A percentile compares a stretch with the other conserved stretches of the same genome.
phyloP scores from a whole-genome alignment of 2,113 vertebrate species.

The human (Homo sapiens) region DNA sequence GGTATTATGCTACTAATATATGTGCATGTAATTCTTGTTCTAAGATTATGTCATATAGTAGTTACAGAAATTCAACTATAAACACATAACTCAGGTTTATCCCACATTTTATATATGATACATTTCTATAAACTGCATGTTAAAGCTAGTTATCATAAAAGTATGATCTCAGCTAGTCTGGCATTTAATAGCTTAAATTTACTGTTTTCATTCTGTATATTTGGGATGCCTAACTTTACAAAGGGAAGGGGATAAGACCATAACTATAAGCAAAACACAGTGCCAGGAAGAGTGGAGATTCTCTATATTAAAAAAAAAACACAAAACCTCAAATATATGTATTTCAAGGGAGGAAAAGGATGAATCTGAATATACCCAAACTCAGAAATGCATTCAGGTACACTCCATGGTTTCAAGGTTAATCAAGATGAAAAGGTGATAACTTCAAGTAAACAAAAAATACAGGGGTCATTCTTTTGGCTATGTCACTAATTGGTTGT shows the following conservation, averaged over 20 bases:
- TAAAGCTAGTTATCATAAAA: neutral
- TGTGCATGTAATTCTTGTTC: neutral
- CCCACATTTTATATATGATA: neutral
- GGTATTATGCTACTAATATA: neutral
- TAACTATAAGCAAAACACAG: neutral
- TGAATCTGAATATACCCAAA: neutral
- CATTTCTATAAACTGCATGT: neutral
- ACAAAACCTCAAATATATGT: neutral
- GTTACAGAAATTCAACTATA: neutral
- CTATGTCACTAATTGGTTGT: neutral
- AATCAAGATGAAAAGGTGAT: neutral
- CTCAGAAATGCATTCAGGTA: conserved; percentile 9
- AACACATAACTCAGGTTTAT: neutral
- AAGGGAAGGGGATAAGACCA: neutral
- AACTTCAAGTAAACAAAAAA: neutral
- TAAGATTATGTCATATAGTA: neutral
- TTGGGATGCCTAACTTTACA: neutral
- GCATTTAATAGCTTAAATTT: neutral
- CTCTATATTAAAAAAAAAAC: conserved; percentile 35
- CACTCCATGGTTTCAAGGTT: neutral
- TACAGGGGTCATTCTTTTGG: neutral
- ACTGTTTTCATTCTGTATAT: neutral
- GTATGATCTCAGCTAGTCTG: neutral
- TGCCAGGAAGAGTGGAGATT: neutral
- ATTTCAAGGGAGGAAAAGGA: neutral